These are phyloP conservation scores for Cryptotermes secundus DNA, from an alignment of 1,140 invertebrate species.

Conservation along the genomic window DNA sequence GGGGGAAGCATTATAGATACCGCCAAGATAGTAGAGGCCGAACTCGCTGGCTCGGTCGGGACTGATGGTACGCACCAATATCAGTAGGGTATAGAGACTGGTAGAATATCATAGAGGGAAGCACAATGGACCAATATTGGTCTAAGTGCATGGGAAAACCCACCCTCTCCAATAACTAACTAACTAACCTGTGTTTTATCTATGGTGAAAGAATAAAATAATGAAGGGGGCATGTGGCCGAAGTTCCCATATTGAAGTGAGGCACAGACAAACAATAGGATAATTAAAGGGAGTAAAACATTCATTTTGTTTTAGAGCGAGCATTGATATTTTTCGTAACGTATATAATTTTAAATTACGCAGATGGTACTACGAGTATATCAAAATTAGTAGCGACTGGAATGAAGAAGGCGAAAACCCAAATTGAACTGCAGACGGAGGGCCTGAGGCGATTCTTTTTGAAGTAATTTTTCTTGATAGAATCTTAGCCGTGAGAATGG, in stretches of 20 bases:
- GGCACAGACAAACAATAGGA: background rate
- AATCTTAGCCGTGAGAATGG: background rate
- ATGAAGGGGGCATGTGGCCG: background rate
- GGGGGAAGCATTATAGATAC: no score
- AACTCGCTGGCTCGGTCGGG: no score
- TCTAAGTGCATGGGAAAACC: no score
- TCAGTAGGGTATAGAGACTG: no score
- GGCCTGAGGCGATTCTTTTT: background rate
- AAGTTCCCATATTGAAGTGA: background rate
- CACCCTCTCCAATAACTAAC: no score
- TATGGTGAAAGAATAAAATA: background rate
- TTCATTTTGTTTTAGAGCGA: background rate
- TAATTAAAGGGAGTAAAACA: background rate
- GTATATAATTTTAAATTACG: background rate
- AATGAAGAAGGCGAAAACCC: background rate
- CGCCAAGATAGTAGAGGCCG: no score
- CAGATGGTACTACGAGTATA: background rate
- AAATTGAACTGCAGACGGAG: background rate
- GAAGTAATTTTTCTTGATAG: slow-evolving; percentile 14
- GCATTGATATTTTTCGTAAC: background rate
- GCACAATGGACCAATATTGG: no score
- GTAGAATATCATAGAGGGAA: no score
- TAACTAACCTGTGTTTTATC: no score
- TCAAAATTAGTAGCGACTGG: background rate
- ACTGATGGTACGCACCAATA: no score